Conservation (phyloP, 2,113 vertebrate genomes). For the Excalfactoria chinensis region DNA sequence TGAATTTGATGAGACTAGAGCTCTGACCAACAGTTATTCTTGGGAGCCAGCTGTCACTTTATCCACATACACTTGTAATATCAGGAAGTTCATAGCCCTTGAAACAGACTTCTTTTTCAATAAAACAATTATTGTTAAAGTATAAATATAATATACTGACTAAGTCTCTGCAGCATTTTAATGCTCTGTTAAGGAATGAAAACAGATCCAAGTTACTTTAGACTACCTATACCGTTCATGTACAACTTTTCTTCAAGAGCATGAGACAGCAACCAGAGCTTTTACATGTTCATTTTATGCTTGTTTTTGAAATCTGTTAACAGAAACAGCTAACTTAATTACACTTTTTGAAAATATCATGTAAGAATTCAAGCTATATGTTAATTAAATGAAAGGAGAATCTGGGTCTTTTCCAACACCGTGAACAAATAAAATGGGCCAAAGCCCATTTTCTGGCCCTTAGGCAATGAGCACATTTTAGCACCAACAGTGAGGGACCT, state of each 20-base stretch:
- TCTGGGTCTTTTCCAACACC: not conserved
- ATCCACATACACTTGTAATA: not conserved
- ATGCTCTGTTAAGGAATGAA: not conserved
- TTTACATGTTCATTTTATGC: not conserved
- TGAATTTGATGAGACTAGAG: not conserved
- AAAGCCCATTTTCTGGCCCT: not conserved
- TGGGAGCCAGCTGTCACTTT: not conserved
- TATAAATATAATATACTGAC: not conserved
- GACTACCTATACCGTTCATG: not conserved
- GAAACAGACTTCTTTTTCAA: not conserved
- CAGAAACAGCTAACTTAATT: not conserved
- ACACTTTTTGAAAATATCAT: not conserved
- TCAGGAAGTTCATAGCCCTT: not conserved
- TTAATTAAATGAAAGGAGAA: not conserved
- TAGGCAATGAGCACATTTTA: not conserved
- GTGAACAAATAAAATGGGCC: not conserved
- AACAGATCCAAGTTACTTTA: not conserved
- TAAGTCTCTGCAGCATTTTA: not conserved
- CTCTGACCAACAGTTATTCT: not conserved
- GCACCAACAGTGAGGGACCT: not conserved
- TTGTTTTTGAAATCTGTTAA: not conserved
- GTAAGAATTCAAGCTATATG: not conserved
- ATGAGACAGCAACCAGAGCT: not conserved
- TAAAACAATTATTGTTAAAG: not conserved
- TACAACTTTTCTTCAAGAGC: not conserved